Base-by-base conservation (phyloP, 53 echinoderm and acorn worm genomes). In the Pentamera pediparva region DNA sequence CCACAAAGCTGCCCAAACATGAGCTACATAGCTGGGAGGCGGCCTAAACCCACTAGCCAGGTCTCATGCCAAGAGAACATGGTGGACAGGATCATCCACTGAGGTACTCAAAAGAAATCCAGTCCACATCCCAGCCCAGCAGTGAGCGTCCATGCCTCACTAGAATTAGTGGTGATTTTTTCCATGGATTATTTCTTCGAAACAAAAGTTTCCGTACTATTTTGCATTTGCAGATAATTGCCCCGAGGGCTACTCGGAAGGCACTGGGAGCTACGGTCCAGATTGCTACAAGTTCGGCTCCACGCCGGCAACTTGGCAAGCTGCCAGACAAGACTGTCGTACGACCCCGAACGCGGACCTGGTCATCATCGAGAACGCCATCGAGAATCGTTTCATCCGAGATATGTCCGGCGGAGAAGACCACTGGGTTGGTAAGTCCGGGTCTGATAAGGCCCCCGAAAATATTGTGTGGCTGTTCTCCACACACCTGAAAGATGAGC, bases 361-460 rank as follows among this genome's bases (percentile, higher is more conserved):
- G 37, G 83, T 89, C 74, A 78, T 89, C 39, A 86, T 93, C 4
- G 72, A 86, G 56, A 86, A 83, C 33, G 86, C 82, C 5, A 37
- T 86, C 22, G 89, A 89, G 76, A 89, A 89, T 59, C 56, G 70
- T 19, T 85, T 73, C 59, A 75, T 85, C 59, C 40, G 69, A 21
- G 59, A 78, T 24, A 17, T 75, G 7, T 76, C 74, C 0, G 78
- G 81, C 7, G 92, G 89, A 27, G 76, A 56, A 0, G 86, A 92
- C 36, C 77, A 64, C 76, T 92, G 92, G 89, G 76, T 86, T 26
- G 93, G 89, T 89, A 60, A 74, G 85, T 87, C 6, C 27, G 32
- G 8, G 13, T n/a, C n/a, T n/a, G n/a, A n/a, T n/a, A n/a, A n/a
- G n/a, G n/a, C n/a, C n/a, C n/a, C n/a, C n/a, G n/a, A n/a, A n/a